These are phyloP conservation scores for Pinna nobilis DNA, from an alignment of 1,140 invertebrate genomes.

Conservation along the genomic window DNA sequence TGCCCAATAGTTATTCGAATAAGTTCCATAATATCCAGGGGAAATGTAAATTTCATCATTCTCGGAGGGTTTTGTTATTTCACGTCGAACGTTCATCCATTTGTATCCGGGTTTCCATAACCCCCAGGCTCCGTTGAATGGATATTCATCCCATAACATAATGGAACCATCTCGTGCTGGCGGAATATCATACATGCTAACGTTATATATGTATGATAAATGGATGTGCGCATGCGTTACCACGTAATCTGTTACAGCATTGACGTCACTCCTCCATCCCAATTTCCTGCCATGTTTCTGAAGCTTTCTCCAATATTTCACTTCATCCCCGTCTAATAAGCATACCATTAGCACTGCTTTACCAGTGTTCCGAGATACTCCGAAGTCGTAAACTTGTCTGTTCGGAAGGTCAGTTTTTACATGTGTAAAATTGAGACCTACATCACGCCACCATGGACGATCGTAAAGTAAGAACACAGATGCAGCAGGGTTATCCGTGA, in stretches of 20 bases:
- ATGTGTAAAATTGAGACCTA: background rate
- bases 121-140: too few relatives aligned
- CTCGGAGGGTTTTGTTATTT: background rate
- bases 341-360: conserved; percentile 1
- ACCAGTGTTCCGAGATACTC: background rate
- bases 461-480: conserved; percentile 12
- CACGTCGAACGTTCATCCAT: background rate
- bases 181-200: conserved; percentile 7
- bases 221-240: background rate
- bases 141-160: conserved; percentile 8
- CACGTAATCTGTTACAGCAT: background rate
- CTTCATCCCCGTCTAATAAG: conserved; percentile 4
- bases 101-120: conserved; percentile 9
- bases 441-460: conserved; percentile 15
- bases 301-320: conserved; percentile 16
- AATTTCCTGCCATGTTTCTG: background rate
- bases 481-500: background rate
- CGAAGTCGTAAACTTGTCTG: conserved; percentile 16
- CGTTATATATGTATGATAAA: conserved; percentile 12
- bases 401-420: conserved; percentile 1
- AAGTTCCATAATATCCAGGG: background rate
- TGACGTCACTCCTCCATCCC: background rate
- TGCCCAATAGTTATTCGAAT: background rate
- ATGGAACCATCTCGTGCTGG: conserved; percentile 2
- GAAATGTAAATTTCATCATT: conserved; percentile 1